phyloP scores from a whole-genome alignment of 1,140 invertebrate genomes.

The Pachypsylla venusta region DNA sequence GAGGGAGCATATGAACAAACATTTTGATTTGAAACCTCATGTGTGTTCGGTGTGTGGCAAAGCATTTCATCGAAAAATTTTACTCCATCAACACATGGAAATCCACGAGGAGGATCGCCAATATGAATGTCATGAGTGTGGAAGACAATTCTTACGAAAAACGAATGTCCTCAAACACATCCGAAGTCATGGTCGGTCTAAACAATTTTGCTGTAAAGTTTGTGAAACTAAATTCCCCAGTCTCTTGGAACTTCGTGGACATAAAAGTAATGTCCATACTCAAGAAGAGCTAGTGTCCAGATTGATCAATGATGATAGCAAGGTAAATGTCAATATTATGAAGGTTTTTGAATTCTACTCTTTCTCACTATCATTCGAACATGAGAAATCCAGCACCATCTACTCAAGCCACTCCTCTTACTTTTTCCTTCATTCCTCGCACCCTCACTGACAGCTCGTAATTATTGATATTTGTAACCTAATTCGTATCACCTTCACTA shows the following conservation, averaged over 20 bases:
- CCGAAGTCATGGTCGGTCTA: background rate
- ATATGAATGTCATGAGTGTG: slow-evolving; percentile 30
- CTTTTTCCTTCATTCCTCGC: too few relatives aligned
- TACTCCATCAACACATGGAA: slow-evolving; percentile 25
- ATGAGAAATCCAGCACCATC: too few relatives aligned
- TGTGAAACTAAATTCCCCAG: background rate
- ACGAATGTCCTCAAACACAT: background rate
- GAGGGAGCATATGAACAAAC: background rate
- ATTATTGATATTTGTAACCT: too few relatives aligned
- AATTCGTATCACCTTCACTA: too few relatives aligned
- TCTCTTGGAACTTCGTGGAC: background rate
- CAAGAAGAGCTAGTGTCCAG: background rate
- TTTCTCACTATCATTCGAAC: too few relatives aligned
- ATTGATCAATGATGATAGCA: too few relatives aligned
- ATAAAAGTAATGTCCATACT: background rate
- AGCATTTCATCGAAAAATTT: slow-evolving; percentile 33
- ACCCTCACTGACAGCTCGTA: too few relatives aligned
- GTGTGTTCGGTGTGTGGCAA: slow-evolving; percentile 32
- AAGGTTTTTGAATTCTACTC: too few relatives aligned
- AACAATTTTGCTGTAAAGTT: background rate
- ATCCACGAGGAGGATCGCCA: slow-evolving; percentile 30
- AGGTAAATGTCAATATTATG: too few relatives aligned
- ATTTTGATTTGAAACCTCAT: background rate
- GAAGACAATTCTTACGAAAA: slow-evolving; percentile 19
- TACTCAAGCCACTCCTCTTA: too few relatives aligned